Evolutionary conservation across 2,113 vertebrate species (phyloP), one percentile per base, ranked within the genome.

Genomic region (Jaculus jaculus): DNA sequence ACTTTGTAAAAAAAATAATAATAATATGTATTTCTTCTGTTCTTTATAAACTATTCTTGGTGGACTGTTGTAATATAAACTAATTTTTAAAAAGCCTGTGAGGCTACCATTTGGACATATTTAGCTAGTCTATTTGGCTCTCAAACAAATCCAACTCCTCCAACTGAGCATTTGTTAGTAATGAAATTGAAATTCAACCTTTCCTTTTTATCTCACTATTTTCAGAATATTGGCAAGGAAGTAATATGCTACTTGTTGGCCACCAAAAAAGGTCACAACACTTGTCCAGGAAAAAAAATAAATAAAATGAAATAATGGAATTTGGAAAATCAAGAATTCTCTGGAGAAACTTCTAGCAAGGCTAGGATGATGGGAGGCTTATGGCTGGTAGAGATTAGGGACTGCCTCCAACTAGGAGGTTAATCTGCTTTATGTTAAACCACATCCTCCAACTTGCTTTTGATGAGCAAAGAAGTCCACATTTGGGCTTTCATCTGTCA

Each of bases 141-240:
- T 82, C 37, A 61, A 74, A 92, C 37, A 47, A 69, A 71, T 60
- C 17, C 28, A 89, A 86, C 28, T n/a, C 34, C 74, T 90, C 37
- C 60, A 87, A 60, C 11, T 77, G 84, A 63, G 20, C 34, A 93
- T 17, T 66, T 75, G 30, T 39, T 47, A 93, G 61, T 66, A 71
- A 58, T 60, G 72, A 94, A 94, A 80, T 7, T 75, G 23, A 68
- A 58, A 94, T 91, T 69, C 65, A 63, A 47, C 15, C 10, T 69
- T 94, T 39, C 37, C 3, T 68, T 83, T 47, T 83, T 73, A 51
- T 51, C 79, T 84, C 47, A 61, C 7, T 42, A 54, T 81, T 81
- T 92, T 60, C 21, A 61, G 75, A 92, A 92, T 60, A 39, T 61
- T 92, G 30, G 26, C 21, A 95, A 94, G 13, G 21, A 87, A 84